A percentile compares a stretch with the other conserved stretches of the same genome.
These are phyloP conservation scores for Erebia palarica DNA, from an alignment of 2,888 invertebrate genomes.

Conservation along the genomic window DNA sequence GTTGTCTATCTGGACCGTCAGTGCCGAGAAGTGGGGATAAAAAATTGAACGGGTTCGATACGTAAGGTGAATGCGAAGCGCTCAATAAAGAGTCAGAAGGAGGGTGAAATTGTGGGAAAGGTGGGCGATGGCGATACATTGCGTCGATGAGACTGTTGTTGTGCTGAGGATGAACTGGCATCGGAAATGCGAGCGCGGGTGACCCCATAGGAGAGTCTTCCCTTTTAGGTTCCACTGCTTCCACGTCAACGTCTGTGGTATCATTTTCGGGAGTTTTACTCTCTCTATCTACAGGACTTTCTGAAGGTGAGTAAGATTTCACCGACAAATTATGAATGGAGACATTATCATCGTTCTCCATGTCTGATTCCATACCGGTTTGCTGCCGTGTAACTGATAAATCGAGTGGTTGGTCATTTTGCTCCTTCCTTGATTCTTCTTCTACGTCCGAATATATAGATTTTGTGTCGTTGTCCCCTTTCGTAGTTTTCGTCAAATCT, in stretches of 20 bases:
- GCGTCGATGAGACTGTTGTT: constrained; percentile 86
- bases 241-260: constrained; percentile 81
- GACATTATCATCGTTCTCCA: constrained; percentile 68
- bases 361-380: constrained; percentile 68
- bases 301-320: constrained; percentile 75
- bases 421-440: constrained; percentile 68
- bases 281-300: constrained; percentile 64
- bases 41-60: constrained; percentile 88
- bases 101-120: constrained; percentile 81
- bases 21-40: constrained; percentile 88
- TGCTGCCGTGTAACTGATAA: constrained; percentile 85
- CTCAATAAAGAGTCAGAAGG: constrained; percentile 82
- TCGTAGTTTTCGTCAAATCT: constrained; percentile 64
- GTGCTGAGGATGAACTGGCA: constrained; percentile 92
- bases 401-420: constrained; percentile 88
- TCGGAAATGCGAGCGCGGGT: constrained; percentile 89
- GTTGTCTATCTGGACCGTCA: constrained; percentile 83
- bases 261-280: constrained; percentile 77
- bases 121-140: constrained; percentile 86
- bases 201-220: constrained; percentile 69
- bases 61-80: constrained; percentile 84
- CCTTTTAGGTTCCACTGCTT: constrained; percentile 75
- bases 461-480: constrained; percentile 58
- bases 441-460: constrained; percentile 68
- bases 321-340: constrained; percentile 70